Base-by-base conservation (phyloP, 2,888 invertebrate genomes). In the Catocala sponsa region DNA sequence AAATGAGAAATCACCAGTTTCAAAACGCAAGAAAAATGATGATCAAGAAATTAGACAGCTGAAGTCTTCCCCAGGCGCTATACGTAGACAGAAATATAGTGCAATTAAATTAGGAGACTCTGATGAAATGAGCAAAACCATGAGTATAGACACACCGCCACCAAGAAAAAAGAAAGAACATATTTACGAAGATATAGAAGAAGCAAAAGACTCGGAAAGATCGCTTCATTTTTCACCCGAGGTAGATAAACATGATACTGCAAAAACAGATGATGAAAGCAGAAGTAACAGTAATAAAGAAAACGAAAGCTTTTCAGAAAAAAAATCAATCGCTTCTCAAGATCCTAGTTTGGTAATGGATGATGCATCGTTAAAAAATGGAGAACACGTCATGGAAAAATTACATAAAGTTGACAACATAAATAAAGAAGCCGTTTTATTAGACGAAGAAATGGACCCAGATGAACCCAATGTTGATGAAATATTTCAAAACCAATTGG, bases 121-220 rank as follows among this genome's bases (percentile, higher is more conserved):
- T 0, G 94, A 94, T 74, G 94, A 94, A 82, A 91, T 94, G 91
- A 94, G 94, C 70, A 94, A 91, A 89, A 91, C 90, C 7, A 85
- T 93, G 84, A 81, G 85, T 68, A 67, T 87, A 33, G 94, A 94
- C 43, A 90, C 91, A n/a, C 91, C 94, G 52, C 87, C 90, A 2
- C 90, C 92, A 5, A 91, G 95, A 62, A 91, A 95, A 78, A 95
- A 94, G 68, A 95, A 95, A 73, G 96, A 96, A 68, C 96, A 96
- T 79, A 95, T 96, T 63, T 96, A 96, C 70, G 96, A 96, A 87
- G 96, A 96, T 65, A 96, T 96, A 70, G 95, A 95, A 65, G 91
- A 92, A 72, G 85, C 88, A 10, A 89, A 89, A 80, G 85, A 92
- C 68, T 63, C 65, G 1, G 91, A 91, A 65, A 95, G 95, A 76